phyloP scores from a whole-genome alignment of 2,888 invertebrate genomes.

The Taphrorychus bicolor region DNA sequence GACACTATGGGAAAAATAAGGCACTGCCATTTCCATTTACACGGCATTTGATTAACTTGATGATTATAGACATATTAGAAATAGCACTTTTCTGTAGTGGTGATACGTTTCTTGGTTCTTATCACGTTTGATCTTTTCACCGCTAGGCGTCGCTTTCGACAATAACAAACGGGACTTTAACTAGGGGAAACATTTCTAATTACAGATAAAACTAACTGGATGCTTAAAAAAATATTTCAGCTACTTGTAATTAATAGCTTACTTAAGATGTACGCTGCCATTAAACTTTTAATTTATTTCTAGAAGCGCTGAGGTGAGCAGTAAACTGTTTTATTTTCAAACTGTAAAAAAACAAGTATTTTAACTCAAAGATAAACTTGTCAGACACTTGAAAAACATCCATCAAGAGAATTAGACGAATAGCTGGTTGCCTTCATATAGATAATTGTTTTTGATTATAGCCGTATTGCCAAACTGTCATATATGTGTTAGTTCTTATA shows the following conservation, averaged over 20 bases:
- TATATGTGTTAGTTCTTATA: too few species aligned
- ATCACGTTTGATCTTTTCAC: constrained; percentile 44
- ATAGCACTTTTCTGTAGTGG: constrained; percentile 55
- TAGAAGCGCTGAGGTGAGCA: too few species aligned
- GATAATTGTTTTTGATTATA: not conserved
- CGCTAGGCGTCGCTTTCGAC: constrained; percentile 40
- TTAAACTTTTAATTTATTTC: too few species aligned
- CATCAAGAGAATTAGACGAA: not conserved
- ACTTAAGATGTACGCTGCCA: too few species aligned
- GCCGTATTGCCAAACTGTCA: not conserved
- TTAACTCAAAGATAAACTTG: too few species aligned
- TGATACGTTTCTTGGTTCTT: constrained; percentile 44
- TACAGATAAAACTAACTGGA: not conserved
- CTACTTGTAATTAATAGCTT: too few species aligned
- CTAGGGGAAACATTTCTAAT: constrained; percentile 7
- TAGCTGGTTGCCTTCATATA: not conserved
- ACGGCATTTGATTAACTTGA: constrained; percentile 47
- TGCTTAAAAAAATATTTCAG: not conserved
- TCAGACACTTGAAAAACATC: not conserved
- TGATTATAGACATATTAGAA: constrained; percentile 38
- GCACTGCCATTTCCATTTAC: constrained; percentile 58
- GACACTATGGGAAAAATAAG: constrained; percentile 55
- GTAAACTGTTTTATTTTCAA: too few species aligned
- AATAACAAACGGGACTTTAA: constrained; percentile 42
- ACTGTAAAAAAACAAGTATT: too few species aligned